Evolutionary conservation across 2,113 vertebrate species (phyloP).

Genomic region (Paratilapia polleni): DNA sequence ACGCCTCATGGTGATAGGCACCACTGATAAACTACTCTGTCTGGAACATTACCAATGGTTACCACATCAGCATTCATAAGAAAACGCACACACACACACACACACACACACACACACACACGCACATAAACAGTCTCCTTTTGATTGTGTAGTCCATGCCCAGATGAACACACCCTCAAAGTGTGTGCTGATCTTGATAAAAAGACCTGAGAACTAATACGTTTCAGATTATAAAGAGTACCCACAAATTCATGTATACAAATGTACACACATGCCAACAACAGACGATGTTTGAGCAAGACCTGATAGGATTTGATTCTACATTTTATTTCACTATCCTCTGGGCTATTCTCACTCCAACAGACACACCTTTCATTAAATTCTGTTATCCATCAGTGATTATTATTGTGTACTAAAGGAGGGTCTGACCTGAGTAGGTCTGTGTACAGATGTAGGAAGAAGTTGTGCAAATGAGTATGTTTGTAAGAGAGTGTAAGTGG

Average conservation of each 20-base stretch:
- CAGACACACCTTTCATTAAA: conserved; percentile 37
- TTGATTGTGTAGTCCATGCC: neutral
- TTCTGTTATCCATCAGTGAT: conserved; percentile 25
- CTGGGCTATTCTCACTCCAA: neutral
- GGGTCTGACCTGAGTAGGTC: neutral
- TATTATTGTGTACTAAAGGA: conserved; percentile 38
- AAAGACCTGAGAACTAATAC: conserved; percentile 31
- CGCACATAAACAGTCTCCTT: neutral
- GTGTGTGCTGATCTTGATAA: conserved; percentile 36
- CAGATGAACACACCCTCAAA: conserved; percentile 34
- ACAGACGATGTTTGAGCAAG: neutral
- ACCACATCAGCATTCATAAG: conserved; percentile 45
- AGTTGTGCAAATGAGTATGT: conserved; percentile 1
- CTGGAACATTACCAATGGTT: conserved; percentile 51
- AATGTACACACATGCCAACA: conserved; percentile 10
- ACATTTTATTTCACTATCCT: neutral
- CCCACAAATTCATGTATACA: conserved; percentile 13
- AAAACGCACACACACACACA: neutral
- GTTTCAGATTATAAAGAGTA: conserved; percentile 30
- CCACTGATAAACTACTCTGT: conserved; percentile 51
- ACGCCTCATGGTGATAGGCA: conserved; percentile 46
- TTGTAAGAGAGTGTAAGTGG: neutral
- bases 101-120: neutral
- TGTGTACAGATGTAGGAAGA: conserved; percentile 9
- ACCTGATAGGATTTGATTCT: neutral